A percentile compares a stretch with the other conserved stretches of the same genome.
Evolutionary conservation across 2,113 vertebrate genomes (phyloP).

Genomic region (Rallus limicola): DNA sequence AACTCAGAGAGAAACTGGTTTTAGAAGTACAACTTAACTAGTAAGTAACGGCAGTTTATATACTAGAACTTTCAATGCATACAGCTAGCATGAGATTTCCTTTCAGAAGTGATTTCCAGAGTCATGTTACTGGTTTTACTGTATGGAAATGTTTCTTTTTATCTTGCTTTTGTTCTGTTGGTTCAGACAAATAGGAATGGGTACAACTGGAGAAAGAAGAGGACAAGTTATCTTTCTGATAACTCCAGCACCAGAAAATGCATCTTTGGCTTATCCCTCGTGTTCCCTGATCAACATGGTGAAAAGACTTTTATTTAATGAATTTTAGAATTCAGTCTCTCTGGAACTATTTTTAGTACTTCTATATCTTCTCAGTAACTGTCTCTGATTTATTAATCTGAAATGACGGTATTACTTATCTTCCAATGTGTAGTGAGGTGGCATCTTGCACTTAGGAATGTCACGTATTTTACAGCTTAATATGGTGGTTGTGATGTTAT

Average conservation of each 20-base stretch:
- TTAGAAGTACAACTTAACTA: background rate
- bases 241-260: constrained; percentile 10
- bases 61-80: background rate
- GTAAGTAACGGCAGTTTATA: background rate
- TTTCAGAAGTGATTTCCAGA: constrained; percentile 1
- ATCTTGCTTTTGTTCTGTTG: background rate
- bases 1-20: background rate
- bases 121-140: background rate
- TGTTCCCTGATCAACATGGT: background rate
- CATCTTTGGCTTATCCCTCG: background rate
- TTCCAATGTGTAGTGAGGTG: constrained; percentile 1
- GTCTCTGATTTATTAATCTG: constrained; percentile 53
- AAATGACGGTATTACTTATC: constrained; percentile 58
- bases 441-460: background rate
- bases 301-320: constrained; percentile 52
- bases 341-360: constrained; percentile 58
- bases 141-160: background rate
- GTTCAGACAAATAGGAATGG: background rate
- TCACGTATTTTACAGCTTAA: background rate
- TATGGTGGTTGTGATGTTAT: background rate
- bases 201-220: background rate
- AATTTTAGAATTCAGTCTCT: constrained; percentile 45
- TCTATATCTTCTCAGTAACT: constrained; percentile 27
- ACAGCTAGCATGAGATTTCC: background rate
- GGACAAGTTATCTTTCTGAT: background rate